Evolutionary conservation across 1,140 invertebrate species (phyloP).

Genomic region (Platyscapa corneri): DNA sequence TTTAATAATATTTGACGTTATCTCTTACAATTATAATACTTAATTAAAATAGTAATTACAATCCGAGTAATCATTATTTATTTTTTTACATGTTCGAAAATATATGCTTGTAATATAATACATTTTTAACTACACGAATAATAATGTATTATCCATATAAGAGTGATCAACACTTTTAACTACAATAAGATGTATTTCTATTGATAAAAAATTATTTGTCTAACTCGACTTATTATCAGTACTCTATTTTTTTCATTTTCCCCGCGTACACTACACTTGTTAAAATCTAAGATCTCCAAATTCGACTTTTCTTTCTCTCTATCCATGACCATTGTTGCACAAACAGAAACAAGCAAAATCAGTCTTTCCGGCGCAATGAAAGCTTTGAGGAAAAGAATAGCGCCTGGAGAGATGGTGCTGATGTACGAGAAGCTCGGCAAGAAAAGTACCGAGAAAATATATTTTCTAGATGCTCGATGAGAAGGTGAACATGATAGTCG

Average conservation of each 20-base stretch:
- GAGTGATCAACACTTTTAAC: no score
- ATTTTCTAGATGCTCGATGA: slow-evolving; percentile 85
- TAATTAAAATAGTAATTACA: no score
- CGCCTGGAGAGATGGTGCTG: slow-evolving; percentile 1
- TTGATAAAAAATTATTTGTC: no score
- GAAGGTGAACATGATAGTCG: slow-evolving; percentile 83
- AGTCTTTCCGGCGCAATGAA: slow-evolving; percentile 21
- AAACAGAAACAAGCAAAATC: neutral
- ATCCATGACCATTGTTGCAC: neutral
- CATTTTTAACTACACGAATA: no score
- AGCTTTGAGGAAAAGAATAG: slow-evolving; percentile 37
- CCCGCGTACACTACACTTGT: neutral
- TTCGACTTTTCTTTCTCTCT: neutral
- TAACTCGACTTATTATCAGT: no score
- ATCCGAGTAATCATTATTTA: no score
- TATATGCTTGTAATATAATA: no score
- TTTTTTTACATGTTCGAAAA: no score
- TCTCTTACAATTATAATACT: no score
- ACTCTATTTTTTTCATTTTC: neutral
- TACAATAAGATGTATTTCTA: no score
- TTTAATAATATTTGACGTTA: no score
- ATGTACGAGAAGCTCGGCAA: neutral
- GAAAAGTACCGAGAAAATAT: slow-evolving; percentile 24
- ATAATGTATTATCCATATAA: no score
- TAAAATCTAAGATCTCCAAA: neutral